Evolutionary conservation across 2,888 invertebrate genomes (phyloP), one percentile per base, ranked within the genome.

Genomic region (Agrotis ipsilon): DNA sequence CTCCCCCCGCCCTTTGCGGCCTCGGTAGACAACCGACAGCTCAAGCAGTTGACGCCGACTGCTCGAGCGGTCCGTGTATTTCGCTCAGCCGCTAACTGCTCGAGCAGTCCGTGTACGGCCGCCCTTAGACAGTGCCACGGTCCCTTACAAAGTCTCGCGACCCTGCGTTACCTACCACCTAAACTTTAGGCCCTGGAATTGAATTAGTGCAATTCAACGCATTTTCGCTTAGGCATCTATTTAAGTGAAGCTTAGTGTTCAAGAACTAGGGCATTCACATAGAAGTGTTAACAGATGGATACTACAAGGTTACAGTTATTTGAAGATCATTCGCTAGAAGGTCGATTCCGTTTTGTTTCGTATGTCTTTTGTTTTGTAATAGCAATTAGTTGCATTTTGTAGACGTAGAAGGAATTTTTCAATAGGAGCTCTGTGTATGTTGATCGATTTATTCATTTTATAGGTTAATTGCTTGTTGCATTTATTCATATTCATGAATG

Each of bases 351-450:
- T 58, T 61, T 62, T 76, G 39, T 70, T 60, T 24, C 19, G 4
- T 27, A 13, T 4, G n/a, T 57, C 5, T 27, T 61, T 49, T 45
- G 32, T 71, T 74, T 67, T 27, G n/a, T 16, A 21, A 48, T 75
- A 75, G 75, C 48, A 73, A 64, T 73, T 45, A 45, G 45, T 58
- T 46, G 32, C n/a, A 18, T 18, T 54, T 61, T 14, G 24, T 46
- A 13, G 11, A 19, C 13, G 6, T 48, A 19, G 2, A 18, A 13
- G 16, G 2, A 1, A 13, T 3, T 19, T 19, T 27, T 46, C 4
- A 14, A 14, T 54, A 71, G 70, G 70, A 14, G 60, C 49, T 69
- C n/a, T n/a, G 27, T 27, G 48, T 18, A 18, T 59, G 6, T 59
- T 14, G n/a, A 14, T 24, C n/a, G 2, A 14, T 3, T 13, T 52